Percentiles rank a stretch among this genome's conserved stretches.
Conservation (phyloP, 2,888 invertebrate genomes). For the Campoletis raptor region DNA sequence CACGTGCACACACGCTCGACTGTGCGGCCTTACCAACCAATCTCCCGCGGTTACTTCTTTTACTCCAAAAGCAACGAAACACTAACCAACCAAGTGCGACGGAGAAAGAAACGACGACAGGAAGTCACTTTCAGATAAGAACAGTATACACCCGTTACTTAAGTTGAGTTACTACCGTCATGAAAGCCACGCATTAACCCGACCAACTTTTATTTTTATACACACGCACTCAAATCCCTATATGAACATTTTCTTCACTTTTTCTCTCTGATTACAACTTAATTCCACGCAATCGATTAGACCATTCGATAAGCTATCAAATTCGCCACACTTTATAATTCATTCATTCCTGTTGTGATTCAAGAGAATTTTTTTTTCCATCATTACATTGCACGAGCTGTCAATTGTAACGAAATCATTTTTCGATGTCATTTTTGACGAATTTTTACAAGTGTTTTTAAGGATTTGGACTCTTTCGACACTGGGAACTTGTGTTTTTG, state of each 20-base stretch:
- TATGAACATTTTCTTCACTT: not conserved
- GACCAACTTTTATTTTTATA: conserved; percentile 35
- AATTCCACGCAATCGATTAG: not conserved
- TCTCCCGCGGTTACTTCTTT: not conserved
- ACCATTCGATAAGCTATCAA: not conserved
- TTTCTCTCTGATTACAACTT: conserved; percentile 5
- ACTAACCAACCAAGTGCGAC: conserved; percentile 1
- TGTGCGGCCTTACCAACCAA: not conserved
- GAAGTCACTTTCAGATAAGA: conserved; percentile 68
- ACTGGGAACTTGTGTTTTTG: not conserved
- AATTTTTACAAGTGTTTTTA: not conserved
- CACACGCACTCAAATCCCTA: conserved; percentile 12
- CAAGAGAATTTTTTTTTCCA: not conserved
- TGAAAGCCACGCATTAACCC: conserved; percentile 48
- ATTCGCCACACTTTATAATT: not conserved
- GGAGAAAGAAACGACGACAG: conserved; percentile 50
- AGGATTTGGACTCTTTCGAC: not conserved
- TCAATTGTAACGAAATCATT: no score
- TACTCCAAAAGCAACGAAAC: conserved; percentile 3
- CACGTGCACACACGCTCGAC: conserved; percentile 32
- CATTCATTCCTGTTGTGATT: not conserved
- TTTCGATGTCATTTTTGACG: no score
- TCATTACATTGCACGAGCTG: no score
- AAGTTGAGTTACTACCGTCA: conserved; percentile 58
- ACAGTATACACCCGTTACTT: conserved; percentile 64